Percentiles rank a stretch among this genome's conserved stretches.
Evolutionary conservation across 2,888 invertebrate genomes (phyloP).

Genomic region (Macrostomum cliftonense): DNA sequence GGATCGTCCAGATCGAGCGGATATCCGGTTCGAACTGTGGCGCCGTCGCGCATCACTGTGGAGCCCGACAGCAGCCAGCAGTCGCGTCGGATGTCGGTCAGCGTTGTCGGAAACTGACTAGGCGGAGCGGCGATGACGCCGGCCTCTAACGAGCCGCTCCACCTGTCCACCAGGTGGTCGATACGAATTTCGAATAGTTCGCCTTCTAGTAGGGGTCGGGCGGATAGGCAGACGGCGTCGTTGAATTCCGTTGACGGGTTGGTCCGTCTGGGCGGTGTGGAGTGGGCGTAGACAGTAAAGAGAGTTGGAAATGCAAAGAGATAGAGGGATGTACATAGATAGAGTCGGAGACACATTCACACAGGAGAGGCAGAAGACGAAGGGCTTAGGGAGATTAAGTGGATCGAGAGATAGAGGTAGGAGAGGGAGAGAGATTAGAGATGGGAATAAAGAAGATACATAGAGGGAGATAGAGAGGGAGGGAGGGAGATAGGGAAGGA

Average conservation of each 20-base stretch:
- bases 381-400: no score
- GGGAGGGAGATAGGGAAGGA: no score
- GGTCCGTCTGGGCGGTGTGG: no score
- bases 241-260: conserved; percentile 57
- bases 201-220: conserved; percentile 62
- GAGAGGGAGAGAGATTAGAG: no score
- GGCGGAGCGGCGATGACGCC: conserved; percentile 73
- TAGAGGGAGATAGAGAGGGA: no score
- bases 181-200: conserved; percentile 77
- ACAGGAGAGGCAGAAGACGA: no score
- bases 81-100: conserved; percentile 71
- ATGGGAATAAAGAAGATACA: no score
- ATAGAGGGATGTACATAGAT: no score
- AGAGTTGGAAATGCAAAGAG: no score
- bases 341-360: no score
- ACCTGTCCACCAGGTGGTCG: conserved; percentile 72
- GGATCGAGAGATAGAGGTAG: no score
- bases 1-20: conserved; percentile 64
- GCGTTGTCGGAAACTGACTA: conserved; percentile 67
- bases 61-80: conserved; percentile 76
- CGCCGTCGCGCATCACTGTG: conserved; percentile 72
- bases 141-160: conserved; percentile 79
- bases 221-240: conserved; percentile 76
- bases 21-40: conserved; percentile 63
- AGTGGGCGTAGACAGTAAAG: no score